Percentiles rank a stretch among this genome's conserved stretches.
phyloP scores from a whole-genome alignment of 2,888 invertebrate genomes.

The Masnerella sp. region DNA sequence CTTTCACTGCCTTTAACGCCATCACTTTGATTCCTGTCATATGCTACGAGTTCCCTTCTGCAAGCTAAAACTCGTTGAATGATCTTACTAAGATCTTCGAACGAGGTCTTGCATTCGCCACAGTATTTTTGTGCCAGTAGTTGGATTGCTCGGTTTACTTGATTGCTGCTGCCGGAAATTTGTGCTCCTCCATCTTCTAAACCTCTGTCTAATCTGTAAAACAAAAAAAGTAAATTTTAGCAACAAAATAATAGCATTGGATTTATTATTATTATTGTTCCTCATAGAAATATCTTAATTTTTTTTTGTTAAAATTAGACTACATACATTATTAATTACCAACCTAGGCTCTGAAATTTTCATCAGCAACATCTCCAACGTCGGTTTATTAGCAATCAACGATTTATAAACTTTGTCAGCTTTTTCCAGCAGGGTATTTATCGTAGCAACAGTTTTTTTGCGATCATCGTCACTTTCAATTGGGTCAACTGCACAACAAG shows the following conservation, averaged over 20 bases:
- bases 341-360: conserved; percentile 95
- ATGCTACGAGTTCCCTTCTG: conserved; percentile 92
- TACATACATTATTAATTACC: too few relatives aligned
- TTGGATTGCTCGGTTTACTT: conserved; percentile 95
- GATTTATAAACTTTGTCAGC: conserved; percentile 96
- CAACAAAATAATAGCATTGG: too few relatives aligned
- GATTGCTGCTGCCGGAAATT: conserved; percentile 79
- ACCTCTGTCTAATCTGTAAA: conserved; percentile 86
- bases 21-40: conserved; percentile 89
- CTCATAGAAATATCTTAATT: too few relatives aligned
- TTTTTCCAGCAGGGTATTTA: conserved; percentile 93
- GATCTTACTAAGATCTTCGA: conserved; percentile 95
- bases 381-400: conserved; percentile 92
- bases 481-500: conserved; percentile 97
- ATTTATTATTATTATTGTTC: too few relatives aligned
- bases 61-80: conserved; percentile 95
- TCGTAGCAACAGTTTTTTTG: conserved; percentile 94
- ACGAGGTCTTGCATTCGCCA: conserved; percentile 94
- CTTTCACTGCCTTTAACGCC: conserved; percentile 77
- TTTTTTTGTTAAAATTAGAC: too few relatives aligned
- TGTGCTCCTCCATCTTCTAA: conserved; percentile 77
- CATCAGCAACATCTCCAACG: conserved; percentile 90
- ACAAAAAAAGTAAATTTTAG: too few relatives aligned
- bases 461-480: conserved; percentile 98
- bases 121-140: conserved; percentile 96